phyloP scores from a whole-genome alignment of 2,113 vertebrate species.

The Triplophysa rosa region DNA sequence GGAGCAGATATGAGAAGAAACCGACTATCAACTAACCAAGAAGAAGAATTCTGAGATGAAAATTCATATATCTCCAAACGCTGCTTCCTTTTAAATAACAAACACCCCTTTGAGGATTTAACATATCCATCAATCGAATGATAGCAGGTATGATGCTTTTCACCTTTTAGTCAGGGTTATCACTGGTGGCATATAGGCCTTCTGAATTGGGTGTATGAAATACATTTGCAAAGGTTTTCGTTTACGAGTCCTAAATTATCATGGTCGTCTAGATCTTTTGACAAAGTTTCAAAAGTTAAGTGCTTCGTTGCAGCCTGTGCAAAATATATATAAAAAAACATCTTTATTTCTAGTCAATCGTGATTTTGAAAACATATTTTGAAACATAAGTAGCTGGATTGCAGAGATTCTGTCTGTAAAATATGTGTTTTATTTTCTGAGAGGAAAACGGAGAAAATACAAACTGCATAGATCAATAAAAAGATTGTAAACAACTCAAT shows the following conservation, averaged over 20 bases:
- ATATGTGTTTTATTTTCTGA: neutral
- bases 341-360: neutral
- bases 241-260: neutral
- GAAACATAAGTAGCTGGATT: neutral
- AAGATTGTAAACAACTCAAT: too few relatives aligned
- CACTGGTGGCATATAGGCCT: neutral
- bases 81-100: constrained; percentile 61
- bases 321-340: neutral
- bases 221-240: neutral
- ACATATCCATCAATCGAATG: constrained; percentile 70
- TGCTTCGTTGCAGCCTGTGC: neutral
- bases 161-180: neutral
- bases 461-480: neutral
- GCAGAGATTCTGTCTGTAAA: neutral
- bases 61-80: constrained; percentile 49
- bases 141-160: constrained; percentile 71
- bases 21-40: constrained; percentile 62
- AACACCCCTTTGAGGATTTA: constrained; percentile 64
- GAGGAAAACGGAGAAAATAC: neutral
- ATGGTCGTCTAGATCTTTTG: neutral
- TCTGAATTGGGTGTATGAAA: neutral
- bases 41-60: constrained; percentile 67
- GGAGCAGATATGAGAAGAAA: constrained; percentile 69
- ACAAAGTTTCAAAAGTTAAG: neutral
- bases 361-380: neutral